phyloP scores from a whole-genome alignment of 2,888 invertebrate genomes.

The Drosophila histrio region DNA sequence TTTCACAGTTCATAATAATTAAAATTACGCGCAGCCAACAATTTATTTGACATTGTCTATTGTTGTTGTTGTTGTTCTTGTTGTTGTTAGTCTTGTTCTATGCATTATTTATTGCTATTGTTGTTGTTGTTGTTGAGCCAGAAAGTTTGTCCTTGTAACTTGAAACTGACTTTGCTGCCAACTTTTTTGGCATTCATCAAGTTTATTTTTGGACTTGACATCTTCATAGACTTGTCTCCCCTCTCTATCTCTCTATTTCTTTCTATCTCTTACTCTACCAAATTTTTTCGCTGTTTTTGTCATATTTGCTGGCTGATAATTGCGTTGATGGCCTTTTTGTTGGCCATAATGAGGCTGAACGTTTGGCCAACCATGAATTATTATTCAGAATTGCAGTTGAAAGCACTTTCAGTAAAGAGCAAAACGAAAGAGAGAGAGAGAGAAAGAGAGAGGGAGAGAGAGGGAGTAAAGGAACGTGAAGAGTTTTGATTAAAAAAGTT shows the following conservation, averaged over 20 bases:
- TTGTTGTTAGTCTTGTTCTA: constrained; percentile 45
- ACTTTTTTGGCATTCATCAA: constrained; percentile 75
- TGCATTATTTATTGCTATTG: constrained; percentile 64
- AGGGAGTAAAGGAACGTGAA: background rate
- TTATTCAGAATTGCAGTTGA: constrained; percentile 47
- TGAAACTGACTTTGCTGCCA: constrained; percentile 60
- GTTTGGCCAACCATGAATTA: constrained; percentile 59
- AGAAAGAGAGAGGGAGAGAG: background rate
- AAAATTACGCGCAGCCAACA: constrained; percentile 65
- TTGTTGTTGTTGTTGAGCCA: constrained; percentile 27
- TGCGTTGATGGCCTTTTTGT: constrained; percentile 47
- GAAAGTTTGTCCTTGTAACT: constrained; percentile 66
- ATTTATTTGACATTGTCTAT: constrained; percentile 57
- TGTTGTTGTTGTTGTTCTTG: constrained; percentile 26
- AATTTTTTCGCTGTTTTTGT: constrained; percentile 40
- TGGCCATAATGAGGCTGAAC: constrained; percentile 51
- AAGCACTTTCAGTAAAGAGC: constrained; percentile 33
- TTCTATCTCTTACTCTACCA: background rate
- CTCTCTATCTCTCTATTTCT: background rate
- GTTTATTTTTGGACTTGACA: constrained; percentile 45
- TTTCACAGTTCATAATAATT: constrained; percentile 74
- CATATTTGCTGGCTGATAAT: constrained; percentile 53
- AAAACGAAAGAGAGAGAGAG: background rate
- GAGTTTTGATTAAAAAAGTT: constrained; percentile 65
- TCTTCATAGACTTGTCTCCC: constrained; percentile 21